Conservation (phyloP, 2,113 vertebrate species). For the Amblyopsis rosae region DNA sequence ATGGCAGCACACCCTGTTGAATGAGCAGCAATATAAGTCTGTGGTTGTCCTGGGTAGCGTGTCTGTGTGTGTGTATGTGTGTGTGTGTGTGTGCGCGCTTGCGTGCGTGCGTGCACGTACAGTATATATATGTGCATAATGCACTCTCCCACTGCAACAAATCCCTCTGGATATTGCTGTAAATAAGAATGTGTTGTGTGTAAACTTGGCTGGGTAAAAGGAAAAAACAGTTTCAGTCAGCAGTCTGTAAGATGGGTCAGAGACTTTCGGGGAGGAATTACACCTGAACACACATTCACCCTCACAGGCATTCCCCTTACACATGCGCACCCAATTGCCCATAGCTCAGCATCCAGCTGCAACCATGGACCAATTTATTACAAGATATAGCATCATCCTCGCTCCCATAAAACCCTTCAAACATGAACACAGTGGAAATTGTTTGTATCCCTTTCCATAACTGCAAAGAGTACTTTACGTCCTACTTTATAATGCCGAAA, state of each 20-base stretch:
- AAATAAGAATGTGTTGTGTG: constrained; percentile 13
- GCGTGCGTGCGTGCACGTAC: not conserved
- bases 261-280: constrained; percentile 25
- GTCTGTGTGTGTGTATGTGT: constrained; percentile 13
- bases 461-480: not conserved
- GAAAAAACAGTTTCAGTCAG: constrained; percentile 7
- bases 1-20: constrained; percentile 45
- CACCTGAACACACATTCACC: constrained; percentile 4
- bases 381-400: constrained; percentile 14
- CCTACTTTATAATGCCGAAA: not conserved
- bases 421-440: constrained; percentile 11
- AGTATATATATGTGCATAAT: not conserved
- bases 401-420: constrained; percentile 15
- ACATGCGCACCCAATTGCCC: constrained; percentile 5
- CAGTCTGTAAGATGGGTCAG: constrained; percentile 1
- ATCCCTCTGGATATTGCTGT: constrained; percentile 15
- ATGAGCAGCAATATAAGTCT: constrained; percentile 18
- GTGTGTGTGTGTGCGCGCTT: constrained; percentile 1
- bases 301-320: not conserved
- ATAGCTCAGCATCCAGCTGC: constrained; percentile 14
- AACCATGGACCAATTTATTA: constrained; percentile 15
- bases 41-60: constrained; percentile 22
- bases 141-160: constrained; percentile 14
- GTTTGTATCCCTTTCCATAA: not conserved
- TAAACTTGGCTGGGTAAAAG: constrained; percentile 15